A percentile compares a stretch with the other conserved stretches of the same genome.
phyloP scores from a whole-genome alignment of 2,113 vertebrate genomes.

The Poeciliopsis retropinna region DNA sequence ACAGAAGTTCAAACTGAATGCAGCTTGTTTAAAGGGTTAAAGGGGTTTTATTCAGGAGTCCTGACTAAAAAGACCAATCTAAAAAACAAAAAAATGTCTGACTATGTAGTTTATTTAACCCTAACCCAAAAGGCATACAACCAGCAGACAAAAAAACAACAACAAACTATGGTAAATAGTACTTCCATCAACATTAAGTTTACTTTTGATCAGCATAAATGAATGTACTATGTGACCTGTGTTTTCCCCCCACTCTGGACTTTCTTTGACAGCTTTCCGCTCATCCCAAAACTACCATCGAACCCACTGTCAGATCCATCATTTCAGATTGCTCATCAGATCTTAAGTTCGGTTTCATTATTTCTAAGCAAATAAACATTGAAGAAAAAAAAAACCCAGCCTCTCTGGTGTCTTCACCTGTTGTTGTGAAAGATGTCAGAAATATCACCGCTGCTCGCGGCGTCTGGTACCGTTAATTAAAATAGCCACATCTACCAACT shows the following conservation, averaged over 20 bases:
- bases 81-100: no score
- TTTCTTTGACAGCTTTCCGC: constrained; percentile 1
- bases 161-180: no score
- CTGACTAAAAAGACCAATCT: no score
- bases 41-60: no score
- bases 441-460: neutral
- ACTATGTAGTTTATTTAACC: no score
- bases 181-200: neutral
- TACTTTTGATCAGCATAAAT: neutral
- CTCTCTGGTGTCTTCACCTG: neutral
- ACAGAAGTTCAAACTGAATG: no score
- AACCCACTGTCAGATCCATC: constrained; percentile 5
- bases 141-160: no score
- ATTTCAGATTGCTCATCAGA: neutral
- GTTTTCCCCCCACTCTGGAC: neutral
- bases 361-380: constrained; percentile 3
- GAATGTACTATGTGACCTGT: neutral
- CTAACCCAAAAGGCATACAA: no score
- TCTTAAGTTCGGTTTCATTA: neutral
- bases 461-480: neutral
- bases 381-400: no score
- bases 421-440: neutral
- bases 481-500: neutral
- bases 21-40: no score
- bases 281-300: neutral